Conservation (phyloP, 2,113 vertebrate species). For the Dunckerocampus dactyliophorus region DNA sequence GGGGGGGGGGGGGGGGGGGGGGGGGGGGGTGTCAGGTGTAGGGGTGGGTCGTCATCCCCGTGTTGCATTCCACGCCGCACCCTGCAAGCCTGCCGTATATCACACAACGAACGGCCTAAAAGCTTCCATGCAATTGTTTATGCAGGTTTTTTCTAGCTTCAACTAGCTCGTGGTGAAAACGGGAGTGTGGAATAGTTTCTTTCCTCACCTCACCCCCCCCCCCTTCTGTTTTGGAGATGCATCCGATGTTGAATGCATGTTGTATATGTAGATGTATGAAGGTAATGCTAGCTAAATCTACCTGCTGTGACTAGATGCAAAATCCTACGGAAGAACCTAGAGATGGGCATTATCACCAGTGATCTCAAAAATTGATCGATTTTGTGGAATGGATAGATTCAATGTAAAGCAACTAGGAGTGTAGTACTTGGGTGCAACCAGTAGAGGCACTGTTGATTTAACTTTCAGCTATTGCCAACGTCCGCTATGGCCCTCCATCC, state of each 20-base stretch:
- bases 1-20: conserved; percentile 21
- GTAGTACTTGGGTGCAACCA: too few relatives aligned
- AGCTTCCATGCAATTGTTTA: conserved; percentile 63
- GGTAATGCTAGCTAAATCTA: conserved; percentile 90
- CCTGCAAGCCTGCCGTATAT: conserved; percentile 80
- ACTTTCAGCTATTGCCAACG: too few relatives aligned
- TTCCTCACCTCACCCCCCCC: conserved; percentile 1
- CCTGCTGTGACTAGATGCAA: conserved; percentile 90
- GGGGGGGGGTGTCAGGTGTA: conserved; percentile 31
- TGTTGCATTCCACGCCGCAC: conserved; percentile 65
- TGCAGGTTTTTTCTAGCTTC: conserved; percentile 94
- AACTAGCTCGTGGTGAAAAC: conserved; percentile 80
- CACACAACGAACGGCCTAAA: conserved; percentile 72
- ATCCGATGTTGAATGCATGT: conserved; percentile 95
- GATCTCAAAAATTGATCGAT: too few relatives aligned
- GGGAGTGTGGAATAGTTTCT: conserved; percentile 81
- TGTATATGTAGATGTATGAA: conserved; percentile 75
- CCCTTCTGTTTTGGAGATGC: conserved; percentile 69
- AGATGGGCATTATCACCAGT: too few relatives aligned
- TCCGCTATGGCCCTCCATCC: too few relatives aligned
- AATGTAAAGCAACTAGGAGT: too few relatives aligned
- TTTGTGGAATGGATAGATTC: too few relatives aligned
- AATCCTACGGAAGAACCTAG: conserved; percentile 40
- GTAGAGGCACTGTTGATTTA: too few relatives aligned
- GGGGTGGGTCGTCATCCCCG: conserved; percentile 60